Conservation (phyloP, 2,113 vertebrate genomes). For the Siniperca knerii region DNA sequence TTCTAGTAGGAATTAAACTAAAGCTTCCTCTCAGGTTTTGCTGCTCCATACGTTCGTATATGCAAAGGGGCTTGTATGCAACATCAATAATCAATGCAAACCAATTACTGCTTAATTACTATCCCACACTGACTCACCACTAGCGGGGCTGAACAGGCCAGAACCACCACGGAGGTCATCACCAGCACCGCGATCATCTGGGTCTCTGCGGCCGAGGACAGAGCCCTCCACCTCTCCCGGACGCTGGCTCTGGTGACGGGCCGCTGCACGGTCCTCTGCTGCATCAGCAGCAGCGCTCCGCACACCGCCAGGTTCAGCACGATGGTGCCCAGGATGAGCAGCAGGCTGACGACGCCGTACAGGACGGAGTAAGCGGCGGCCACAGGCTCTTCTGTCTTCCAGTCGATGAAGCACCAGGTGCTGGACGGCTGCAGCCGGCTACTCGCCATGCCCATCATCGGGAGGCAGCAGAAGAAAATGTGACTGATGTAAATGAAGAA, state of each 20-base stretch:
- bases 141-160: slow-evolving; percentile 95
- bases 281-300: slow-evolving; percentile 93
- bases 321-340: slow-evolving; percentile 93
- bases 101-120: accelerated
- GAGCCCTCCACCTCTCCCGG: slow-evolving; percentile 85
- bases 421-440: slow-evolving; percentile 86
- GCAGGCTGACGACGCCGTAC: slow-evolving; percentile 92
- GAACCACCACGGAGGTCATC: slow-evolving; percentile 92
- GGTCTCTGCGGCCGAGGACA: slow-evolving; percentile 91
- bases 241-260: slow-evolving; percentile 87
- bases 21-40: not conserved
- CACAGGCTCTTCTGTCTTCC: slow-evolving; percentile 81
- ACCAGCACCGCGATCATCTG: slow-evolving; percentile 98
- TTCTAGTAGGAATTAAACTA: not conserved
- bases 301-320: slow-evolving; percentile 94
- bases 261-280: slow-evolving; percentile 88
- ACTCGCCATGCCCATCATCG: slow-evolving; percentile 89
- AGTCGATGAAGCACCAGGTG: slow-evolving; percentile 98
- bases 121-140: slow-evolving; percentile 88
- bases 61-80: not conserved
- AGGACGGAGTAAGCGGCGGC: slow-evolving; percentile 89
- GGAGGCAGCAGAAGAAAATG: slow-evolving; percentile 94
- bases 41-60: not conserved
- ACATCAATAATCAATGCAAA: not conserved
- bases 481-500: slow-evolving; percentile 90